These are phyloP conservation scores for Tryphoninae sp. DNA, from an alignment of 2,888 invertebrate species.

Conservation along the genomic window DNA sequence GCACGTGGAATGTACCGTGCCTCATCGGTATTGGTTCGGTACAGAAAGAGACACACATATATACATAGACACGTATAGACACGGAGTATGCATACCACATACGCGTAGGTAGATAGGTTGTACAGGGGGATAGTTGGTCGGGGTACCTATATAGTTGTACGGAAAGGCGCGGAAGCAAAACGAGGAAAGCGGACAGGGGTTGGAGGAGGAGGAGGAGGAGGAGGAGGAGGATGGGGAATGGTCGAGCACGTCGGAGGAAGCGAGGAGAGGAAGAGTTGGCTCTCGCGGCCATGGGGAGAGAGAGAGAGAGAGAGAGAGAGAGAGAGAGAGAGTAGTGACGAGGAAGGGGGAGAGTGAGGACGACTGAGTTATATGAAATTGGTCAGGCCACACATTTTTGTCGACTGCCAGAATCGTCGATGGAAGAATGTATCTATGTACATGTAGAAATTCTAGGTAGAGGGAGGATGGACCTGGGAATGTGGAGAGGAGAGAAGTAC, in stretches of 20 bases:
- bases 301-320: not conserved
- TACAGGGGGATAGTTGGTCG: conserved; percentile 27
- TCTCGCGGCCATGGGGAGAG: not conserved
- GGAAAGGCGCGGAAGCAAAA: conserved; percentile 49
- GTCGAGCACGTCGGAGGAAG: too few relatives aligned
- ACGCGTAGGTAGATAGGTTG: conserved; percentile 66
- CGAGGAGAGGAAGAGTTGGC: not conserved
- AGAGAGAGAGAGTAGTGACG: not conserved
- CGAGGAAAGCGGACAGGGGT: conserved; percentile 60
- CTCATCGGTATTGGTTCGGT: not conserved
- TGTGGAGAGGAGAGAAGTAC: too few relatives aligned
- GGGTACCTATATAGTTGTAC: conserved; percentile 31
- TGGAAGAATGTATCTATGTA: conserved; percentile 33
- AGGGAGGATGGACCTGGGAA: not conserved
- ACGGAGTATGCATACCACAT: conserved; percentile 18
- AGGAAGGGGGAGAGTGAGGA: conserved; percentile 3
- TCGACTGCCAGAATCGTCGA: conserved; percentile 60
- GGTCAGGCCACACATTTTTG: conserved; percentile 77
- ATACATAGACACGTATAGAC: not conserved
- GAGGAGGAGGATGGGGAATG: conserved; percentile 66
- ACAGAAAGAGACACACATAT: not conserved
- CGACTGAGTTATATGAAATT: conserved; percentile 78
- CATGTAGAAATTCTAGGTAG: conserved; percentile 10
- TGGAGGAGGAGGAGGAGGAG: conserved; percentile 58
- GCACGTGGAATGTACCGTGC: conserved; percentile 12